A percentile compares a stretch with the other conserved stretches of the same genome.
Conservation (phyloP, 1,140 invertebrate species). For the Musca domestica region DNA sequence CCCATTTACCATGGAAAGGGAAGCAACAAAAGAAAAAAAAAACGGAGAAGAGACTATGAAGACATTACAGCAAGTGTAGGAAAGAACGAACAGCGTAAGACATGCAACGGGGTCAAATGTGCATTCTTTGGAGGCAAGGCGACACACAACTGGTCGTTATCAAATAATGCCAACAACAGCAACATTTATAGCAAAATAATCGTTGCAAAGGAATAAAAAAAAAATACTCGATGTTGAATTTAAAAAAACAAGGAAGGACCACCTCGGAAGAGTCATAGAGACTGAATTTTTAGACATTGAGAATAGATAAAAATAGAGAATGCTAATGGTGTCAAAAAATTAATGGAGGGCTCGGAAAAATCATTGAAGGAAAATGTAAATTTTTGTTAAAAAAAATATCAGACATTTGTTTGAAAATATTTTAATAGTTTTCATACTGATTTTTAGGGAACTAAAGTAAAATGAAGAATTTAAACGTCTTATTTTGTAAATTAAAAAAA, state of each 20-base stretch:
- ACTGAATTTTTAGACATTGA: constrained; percentile 1
- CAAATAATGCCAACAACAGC: constrained; percentile 13
- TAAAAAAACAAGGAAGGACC: neutral
- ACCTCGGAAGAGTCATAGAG: neutral
- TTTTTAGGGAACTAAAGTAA: too few relatives aligned
- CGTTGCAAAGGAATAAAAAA: neutral
- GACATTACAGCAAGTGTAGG: neutral
- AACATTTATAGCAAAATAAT: neutral
- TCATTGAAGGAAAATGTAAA: too few relatives aligned
- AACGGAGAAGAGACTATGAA: neutral
- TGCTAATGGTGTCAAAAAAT: neutral
- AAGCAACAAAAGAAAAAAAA: neutral
- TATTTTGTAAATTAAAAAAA: too few relatives aligned
- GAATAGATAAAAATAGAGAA: neutral
- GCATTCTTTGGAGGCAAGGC: constrained; percentile 3
- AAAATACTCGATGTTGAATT: neutral
- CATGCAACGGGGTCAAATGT: constrained; percentile 25
- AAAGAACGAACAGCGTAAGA: neutral
- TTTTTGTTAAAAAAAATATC: too few relatives aligned
- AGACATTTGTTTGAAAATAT: too few relatives aligned
- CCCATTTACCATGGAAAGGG: neutral
- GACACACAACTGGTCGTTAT: neutral
- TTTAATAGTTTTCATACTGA: too few relatives aligned
- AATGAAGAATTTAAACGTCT: too few relatives aligned
- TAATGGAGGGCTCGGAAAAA: too few relatives aligned